Evolutionary conservation across 2,797 vertebrate species (phyloP), one percentile per base, ranked within the genome.

Genomic region (Arctocebus calabarensis): DNA sequence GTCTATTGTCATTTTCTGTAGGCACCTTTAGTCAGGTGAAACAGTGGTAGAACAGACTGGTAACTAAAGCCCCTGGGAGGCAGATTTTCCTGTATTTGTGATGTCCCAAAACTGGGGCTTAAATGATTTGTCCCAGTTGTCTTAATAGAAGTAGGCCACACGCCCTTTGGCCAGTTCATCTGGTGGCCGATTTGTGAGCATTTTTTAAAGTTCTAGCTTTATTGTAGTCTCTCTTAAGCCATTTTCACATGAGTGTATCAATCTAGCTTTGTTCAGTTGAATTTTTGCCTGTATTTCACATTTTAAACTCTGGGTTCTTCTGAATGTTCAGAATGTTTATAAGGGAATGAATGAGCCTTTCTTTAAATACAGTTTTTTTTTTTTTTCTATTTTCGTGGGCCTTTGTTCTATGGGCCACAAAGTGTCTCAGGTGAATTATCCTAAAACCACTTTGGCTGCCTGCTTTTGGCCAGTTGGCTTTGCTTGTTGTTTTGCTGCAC

Each of bases 201-300:
- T 22, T 34, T 75, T 90, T 78, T 66, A 48, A 73, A 85, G 40
- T 96, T 91, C 75, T 14, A 27, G 64, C 84, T 83, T 95, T 64
- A 40, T 25, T 32, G 0, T 81, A 37, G 43, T 37, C 91, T 93
- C 25, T 94, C 10, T 73, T 81, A 95, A 55, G 61, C 57, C 68
- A 25, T 91, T 90, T 94, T 34, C 32, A 20, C 16, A 6, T 61
- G 73, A 37, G 34, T 71, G 8, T 48, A n/a, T 57, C 16, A 34
- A 14, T 75, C 61, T 7, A 77, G 66, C 81, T 86, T 22, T 71
- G 52, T 62, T 77, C 52, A 66, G 55, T 48, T 93, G n/a, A 84
- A 78, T 83, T 91, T 91, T 88, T 91, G 57, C 57, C 57, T 88
- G 20, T n/a, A 16, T 88, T 82, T 83, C 71, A 55, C 70, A 59